Percentiles rank a stretch among this genome's conserved stretches.
These are phyloP conservation scores for Coccyzus lansbergi DNA, from an alignment of 2,797 vertebrate species.

Conservation along the genomic window DNA sequence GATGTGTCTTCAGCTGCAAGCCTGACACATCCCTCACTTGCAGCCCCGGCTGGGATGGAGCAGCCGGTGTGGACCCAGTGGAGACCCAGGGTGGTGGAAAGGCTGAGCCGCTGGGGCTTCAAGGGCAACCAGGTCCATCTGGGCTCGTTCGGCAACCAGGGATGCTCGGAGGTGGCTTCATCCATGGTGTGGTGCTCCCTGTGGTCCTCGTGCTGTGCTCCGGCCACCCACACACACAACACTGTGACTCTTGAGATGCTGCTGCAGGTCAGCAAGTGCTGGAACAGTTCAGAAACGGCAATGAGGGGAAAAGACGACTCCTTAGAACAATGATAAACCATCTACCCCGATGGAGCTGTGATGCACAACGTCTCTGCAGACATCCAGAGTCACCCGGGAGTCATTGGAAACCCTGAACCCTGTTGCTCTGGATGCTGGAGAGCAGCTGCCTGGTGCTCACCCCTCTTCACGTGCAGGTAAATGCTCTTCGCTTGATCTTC, in stretches of 20 bases:
- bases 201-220: not conserved
- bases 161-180: not conserved
- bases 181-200: too few relatives aligned
- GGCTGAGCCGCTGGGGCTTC: too few relatives aligned
- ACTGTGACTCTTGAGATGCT: fast-evolving
- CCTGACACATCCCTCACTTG: too few relatives aligned
- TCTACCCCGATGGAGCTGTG: fast-evolving
- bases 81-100: too few relatives aligned
- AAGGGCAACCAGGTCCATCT: too few relatives aligned
- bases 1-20: too few relatives aligned
- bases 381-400: fast-evolving
- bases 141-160: not conserved
- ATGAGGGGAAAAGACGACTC: fast-evolving
- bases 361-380: not conserved
- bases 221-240: fast-evolving
- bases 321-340: not conserved
- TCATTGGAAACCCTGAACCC: fast-evolving
- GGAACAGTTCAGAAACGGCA: not conserved
- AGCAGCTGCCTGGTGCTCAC: not conserved
- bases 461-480: not conserved
- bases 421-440: not conserved
- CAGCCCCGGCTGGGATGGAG: not conserved
- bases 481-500: not conserved
- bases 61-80: too few relatives aligned
- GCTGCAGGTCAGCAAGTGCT: fast-evolving